Conservation (phyloP, 2,797 vertebrate genomes). For the Salmo trutta region DNA sequence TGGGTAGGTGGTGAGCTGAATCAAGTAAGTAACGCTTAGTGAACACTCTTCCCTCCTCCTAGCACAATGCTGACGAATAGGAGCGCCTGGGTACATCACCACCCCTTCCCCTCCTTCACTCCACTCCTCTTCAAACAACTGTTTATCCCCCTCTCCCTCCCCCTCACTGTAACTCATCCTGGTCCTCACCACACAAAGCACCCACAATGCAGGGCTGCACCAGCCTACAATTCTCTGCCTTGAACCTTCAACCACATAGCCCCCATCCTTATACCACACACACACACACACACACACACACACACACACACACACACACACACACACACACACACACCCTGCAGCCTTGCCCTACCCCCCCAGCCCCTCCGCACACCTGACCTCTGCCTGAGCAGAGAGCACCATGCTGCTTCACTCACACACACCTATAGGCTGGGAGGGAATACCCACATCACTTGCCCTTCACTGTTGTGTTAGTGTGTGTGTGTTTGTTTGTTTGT, state of each 20-base stretch:
- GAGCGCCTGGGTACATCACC: slow-evolving; percentile 58
- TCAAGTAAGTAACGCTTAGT: background rate
- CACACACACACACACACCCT: background rate
- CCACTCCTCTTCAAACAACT: slow-evolving; percentile 17
- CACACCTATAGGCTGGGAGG: background rate
- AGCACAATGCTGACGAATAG: slow-evolving; percentile 69
- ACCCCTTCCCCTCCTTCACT: slow-evolving; percentile 35
- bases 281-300: background rate
- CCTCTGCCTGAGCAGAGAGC: background rate
- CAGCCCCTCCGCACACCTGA: background rate
- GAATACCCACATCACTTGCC: background rate
- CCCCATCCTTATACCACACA: background rate
- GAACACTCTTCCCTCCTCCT: slow-evolving; percentile 49
- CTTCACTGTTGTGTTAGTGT: background rate
- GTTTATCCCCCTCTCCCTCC: slow-evolving; percentile 16
- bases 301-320: background rate
- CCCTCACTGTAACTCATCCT: slow-evolving; percentile 40
- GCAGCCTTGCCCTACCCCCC: background rate
- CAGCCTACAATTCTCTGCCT: slow-evolving; percentile 24
- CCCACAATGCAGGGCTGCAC: slow-evolving; percentile 48
- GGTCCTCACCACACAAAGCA: slow-evolving; percentile 18
- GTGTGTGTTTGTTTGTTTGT: background rate
- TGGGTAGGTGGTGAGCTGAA: background rate
- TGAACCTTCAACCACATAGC: slow-evolving; percentile 48
- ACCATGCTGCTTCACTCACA: background rate